Evolutionary conservation across 2,113 vertebrate genomes (phyloP), one percentile per base, ranked within the genome.

Genomic region (Phasianus colchicus): DNA sequence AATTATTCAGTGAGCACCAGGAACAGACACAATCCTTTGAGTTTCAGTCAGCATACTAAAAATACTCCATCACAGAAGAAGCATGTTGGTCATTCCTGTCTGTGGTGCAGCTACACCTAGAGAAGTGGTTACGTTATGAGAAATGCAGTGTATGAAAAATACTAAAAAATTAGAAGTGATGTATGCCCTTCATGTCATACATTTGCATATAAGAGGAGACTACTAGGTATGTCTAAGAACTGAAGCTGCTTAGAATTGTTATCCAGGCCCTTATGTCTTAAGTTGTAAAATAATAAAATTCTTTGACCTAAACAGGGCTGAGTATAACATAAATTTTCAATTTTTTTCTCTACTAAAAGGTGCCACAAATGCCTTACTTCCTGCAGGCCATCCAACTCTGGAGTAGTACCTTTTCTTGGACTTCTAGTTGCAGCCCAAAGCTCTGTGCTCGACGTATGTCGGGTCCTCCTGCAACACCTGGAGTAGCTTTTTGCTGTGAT

Each of bases 371-470:
- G 20, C 48, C 42, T 74, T 66, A 40, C 42, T 76, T 45, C 70
- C 11, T 8, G 34, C 1, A 19, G 40, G 38, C 22, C 8, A 10
- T 3, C 3, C 17, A 34, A 5, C 3, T 32, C 30, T 30, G 1
- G 17, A 60, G 43, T 63, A 10, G 13, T 65, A 42, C 18, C 29
- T 25, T 0, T 2, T 21, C 32, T 21, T 16, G 50, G 36, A 5
- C n/a, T 0, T 3, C 20, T 0, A 1, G 1, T 16, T 54, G 24
- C 27, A 3, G 47, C 47, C 57, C 3, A 2, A 19, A 29, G 18
- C 0, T 0, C 24, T 29, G 14, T 8, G 30, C 42, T 60, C 19
- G 0, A n/a, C 1, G 3, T 40, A 14, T 67, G 8, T 30, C 27
- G 6, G 40, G 17, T 70, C 13, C 30, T 57, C 30, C 3, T 0